Evolutionary conservation across 2,113 vertebrate species (phyloP).

Genomic region (Onychostoma macrolepis): DNA sequence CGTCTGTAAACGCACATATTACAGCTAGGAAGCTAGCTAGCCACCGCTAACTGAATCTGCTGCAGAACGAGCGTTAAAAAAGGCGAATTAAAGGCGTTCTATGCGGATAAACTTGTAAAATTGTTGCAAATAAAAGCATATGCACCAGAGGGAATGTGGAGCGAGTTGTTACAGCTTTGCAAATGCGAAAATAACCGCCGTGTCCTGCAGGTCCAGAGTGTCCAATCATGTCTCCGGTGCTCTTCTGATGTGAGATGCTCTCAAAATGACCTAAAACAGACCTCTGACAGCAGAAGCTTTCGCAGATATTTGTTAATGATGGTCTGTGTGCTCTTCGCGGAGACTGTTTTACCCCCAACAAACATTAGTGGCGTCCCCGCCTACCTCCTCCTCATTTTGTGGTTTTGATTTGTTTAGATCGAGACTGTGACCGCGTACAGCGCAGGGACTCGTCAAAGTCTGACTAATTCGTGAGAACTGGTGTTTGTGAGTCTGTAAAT

Average conservation of each 20-base stretch:
- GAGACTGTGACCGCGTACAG: neutral
- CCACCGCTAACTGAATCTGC: constrained; percentile 69
- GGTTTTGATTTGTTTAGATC: constrained; percentile 43
- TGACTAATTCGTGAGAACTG: neutral
- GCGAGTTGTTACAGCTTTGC: constrained; percentile 35
- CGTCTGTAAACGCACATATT: constrained; percentile 57
- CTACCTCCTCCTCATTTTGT: constrained; percentile 47
- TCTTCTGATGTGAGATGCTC: constrained; percentile 9
- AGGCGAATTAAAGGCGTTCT: constrained; percentile 3
- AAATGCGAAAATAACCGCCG: constrained; percentile 40
- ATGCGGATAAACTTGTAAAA: neutral
- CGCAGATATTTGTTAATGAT: neutral
- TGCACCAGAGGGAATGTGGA: constrained; percentile 3
- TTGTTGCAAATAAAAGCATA: neutral
- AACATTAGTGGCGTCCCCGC: constrained; percentile 50
- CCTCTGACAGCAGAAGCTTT: neutral
- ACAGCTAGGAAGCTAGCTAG: constrained; percentile 73
- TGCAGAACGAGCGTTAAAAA: constrained; percentile 35
- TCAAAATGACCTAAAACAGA: neutral
- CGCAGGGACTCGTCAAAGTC: neutral
- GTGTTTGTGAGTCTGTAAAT: neutral
- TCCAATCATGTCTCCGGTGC: constrained; percentile 33
- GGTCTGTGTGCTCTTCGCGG: neutral
- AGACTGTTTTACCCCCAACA: constrained; percentile 16
- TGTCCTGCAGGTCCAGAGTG: constrained; percentile 37